Evolutionary conservation across 2,797 vertebrate genomes (phyloP), one percentile per base, ranked within the genome.

Genomic region (Vespertilio murinus): DNA sequence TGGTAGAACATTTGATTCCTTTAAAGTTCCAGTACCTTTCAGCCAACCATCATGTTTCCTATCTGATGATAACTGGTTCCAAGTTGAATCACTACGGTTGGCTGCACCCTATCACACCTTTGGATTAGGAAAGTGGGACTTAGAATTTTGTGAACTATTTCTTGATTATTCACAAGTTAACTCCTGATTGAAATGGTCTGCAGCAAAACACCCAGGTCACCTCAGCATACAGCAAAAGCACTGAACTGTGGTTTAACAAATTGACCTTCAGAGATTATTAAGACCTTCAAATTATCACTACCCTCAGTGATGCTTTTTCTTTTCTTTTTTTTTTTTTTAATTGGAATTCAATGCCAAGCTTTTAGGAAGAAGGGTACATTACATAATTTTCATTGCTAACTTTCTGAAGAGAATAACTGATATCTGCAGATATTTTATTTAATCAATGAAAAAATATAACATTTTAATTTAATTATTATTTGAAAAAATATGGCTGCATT

Each of bases 111-210:
- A 98, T 98, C 98, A 98, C 96, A 98, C 94, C 93, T 97, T 97
- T 97, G 97, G 97, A 98, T 98, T 98, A 98, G 94, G 92, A 97
- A 97, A 98, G 96, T 97, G 96, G 90, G 98, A 97, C 33, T 97
- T 96, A 97, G 96, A 97, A 97, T 93, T 97, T 97, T 97, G 97
- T 98, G 97, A 97, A 97, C 96, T 96, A 97, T 97, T 98, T 98
- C 94, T 97, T 98, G 97, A 98, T 98, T 98, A 98, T 98, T 98
- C 96, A 97, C 97, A 97, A 97, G 97, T 97, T 98, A 98, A 96
- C 94, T 97, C 80, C 97, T 97, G 97, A 98, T 96, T 98, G 98
- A 98, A 98, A 97, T 82, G 97, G 89, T 93, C 96, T 98, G 93
- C 93, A 97, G 93, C 79, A 97, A 98, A 98, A 94, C 40, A 97